Evolutionary conservation across 1,140 invertebrate species (phyloP).

Genomic region (Drosophila punjabiensis): DNA sequence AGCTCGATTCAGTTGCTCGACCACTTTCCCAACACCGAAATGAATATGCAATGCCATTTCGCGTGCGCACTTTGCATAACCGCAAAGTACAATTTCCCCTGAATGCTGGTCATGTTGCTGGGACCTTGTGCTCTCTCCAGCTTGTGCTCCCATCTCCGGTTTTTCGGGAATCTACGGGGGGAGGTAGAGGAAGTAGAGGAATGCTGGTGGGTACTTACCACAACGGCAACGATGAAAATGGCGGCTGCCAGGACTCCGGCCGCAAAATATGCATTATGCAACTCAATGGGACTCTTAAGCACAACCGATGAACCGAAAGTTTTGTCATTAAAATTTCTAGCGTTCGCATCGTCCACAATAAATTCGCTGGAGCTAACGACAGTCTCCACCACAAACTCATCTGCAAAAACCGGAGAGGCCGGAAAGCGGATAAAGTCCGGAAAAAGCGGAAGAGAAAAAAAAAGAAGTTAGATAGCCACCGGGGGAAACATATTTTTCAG

Average conservation of each 20-base stretch:
- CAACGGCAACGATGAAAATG: slow-evolving; percentile 89
- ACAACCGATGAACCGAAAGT: slow-evolving; percentile 87
- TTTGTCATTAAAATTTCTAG: slow-evolving; percentile 88
- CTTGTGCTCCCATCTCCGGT: slow-evolving; percentile 5
- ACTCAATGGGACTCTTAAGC: slow-evolving; percentile 85
- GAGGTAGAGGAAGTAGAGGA: not conserved
- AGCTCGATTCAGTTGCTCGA: slow-evolving; percentile 37
- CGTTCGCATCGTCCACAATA: slow-evolving; percentile 86
- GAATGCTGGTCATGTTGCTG: slow-evolving; percentile 39
- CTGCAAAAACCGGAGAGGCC: slow-evolving; percentile 79
- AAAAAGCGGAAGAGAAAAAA: not conserved
- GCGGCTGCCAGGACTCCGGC: slow-evolving; percentile 90
- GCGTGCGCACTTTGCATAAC: slow-evolving; percentile 55
- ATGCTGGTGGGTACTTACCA: slow-evolving; percentile 86
- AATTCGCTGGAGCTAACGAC: slow-evolving; percentile 87
- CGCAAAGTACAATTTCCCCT: slow-evolving; percentile 71
- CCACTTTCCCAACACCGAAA: slow-evolving; percentile 56
- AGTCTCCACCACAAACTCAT: slow-evolving; percentile 89
- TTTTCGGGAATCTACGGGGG: slow-evolving; percentile 3
- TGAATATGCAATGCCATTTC: slow-evolving; percentile 75
- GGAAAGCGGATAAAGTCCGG: slow-evolving; percentile 24
- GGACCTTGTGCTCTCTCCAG: slow-evolving; percentile 25
- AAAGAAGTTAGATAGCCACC: slow-evolving; percentile 31
- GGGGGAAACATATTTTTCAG: slow-evolving; percentile 22
- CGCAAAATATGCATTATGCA: slow-evolving; percentile 91